Conservation (phyloP, 2,113 vertebrate species). For the Rhea pennata region DNA sequence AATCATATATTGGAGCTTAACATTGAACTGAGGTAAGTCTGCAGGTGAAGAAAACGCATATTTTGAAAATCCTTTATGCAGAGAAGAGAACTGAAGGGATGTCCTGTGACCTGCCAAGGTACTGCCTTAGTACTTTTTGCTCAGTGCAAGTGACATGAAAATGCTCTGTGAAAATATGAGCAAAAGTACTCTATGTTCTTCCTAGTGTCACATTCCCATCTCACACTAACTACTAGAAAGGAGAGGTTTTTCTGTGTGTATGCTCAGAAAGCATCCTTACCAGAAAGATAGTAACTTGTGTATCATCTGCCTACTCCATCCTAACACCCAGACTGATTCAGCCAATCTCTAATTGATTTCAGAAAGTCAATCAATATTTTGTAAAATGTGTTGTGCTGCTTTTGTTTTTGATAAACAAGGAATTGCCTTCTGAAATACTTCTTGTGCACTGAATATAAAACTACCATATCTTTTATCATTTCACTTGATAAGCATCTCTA, state of each 20-base stretch:
- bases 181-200: background rate
- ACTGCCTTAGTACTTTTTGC: background rate
- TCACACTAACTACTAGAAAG: background rate
- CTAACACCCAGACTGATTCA: background rate
- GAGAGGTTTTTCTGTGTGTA: background rate
- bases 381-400: background rate
- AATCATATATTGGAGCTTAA: background rate
- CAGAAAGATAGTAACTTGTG: background rate
- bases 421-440: background rate
- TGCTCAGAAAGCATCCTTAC: background rate
- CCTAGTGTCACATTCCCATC: background rate
- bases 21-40: background rate
- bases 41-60: background rate
- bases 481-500: background rate
- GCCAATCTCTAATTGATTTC: conserved; percentile 21
- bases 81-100: background rate
- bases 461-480: background rate
- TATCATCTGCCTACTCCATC: background rate
- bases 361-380: conserved; percentile 12
- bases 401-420: conserved; percentile 31
- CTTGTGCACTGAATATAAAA: background rate
- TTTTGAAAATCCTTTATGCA: background rate
- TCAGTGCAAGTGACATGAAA: background rate
- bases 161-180: background rate
- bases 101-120: background rate